Conservation (phyloP, 1,140 invertebrate genomes). For the Pseudomyrmex concolor region DNA sequence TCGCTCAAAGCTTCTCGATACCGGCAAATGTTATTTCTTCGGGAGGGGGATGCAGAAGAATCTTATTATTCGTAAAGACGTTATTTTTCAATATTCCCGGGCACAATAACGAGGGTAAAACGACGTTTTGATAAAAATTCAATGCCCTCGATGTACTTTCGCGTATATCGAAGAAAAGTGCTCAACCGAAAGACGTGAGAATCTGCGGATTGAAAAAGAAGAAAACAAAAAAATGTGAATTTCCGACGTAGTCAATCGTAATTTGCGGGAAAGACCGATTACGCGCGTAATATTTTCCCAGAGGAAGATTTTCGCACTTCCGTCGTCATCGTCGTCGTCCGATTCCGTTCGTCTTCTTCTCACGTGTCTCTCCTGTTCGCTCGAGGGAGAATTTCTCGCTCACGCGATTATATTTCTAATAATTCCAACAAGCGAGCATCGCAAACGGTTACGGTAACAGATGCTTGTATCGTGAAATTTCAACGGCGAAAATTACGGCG, state of each 20-base stretch:
- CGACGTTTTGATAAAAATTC: slow-evolving; percentile 47
- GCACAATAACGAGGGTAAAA: slow-evolving; percentile 23
- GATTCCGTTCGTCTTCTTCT: neutral
- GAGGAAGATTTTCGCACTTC: neutral
- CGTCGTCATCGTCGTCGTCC: neutral
- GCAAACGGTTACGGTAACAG: neutral
- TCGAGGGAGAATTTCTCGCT: neutral
- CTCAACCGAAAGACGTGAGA: neutral
- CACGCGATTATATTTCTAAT: slow-evolving; percentile 31
- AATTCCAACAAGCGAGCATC: neutral
- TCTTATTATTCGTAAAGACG: slow-evolving; percentile 48
- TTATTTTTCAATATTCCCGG: slow-evolving; percentile 48
- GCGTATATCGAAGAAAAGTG: neutral
- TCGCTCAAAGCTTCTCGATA: neutral
- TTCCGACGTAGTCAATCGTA: slow-evolving; percentile 12
- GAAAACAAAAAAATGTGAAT: neutral
- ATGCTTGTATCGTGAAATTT: slow-evolving; percentile 37
- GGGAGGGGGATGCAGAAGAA: neutral
- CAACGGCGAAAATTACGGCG: slow-evolving; percentile 38
- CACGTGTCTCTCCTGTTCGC: neutral
- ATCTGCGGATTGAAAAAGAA: neutral
- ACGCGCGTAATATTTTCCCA: slow-evolving; percentile 17
- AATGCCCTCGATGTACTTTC: slow-evolving; percentile 33
- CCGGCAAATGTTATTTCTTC: slow-evolving; percentile 1
- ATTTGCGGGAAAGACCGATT: slow-evolving; percentile 13